These are phyloP conservation scores for Xestia sexstrigata DNA, from an alignment of 2,888 invertebrate genomes.

Conservation along the genomic window DNA sequence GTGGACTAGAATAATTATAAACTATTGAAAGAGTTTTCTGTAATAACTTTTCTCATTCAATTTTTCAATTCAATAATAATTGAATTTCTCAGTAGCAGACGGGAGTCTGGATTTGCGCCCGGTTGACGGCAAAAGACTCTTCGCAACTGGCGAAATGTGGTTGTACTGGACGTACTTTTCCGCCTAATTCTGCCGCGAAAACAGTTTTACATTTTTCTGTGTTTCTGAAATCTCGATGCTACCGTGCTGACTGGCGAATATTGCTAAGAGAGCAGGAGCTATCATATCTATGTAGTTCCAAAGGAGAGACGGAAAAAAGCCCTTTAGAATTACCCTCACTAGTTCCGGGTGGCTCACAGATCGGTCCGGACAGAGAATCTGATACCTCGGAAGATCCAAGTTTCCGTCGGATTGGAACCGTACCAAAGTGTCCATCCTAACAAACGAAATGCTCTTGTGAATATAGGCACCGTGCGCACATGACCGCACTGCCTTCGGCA, in stretches of 20 bases:
- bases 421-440: not conserved
- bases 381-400: not conserved
- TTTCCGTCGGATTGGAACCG: not conserved
- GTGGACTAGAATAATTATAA: slow-evolving; percentile 3
- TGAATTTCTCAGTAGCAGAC: not conserved
- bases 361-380: not conserved
- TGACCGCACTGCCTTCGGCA: slow-evolving; percentile 23
- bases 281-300: not conserved
- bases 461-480: not conserved
- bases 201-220: not conserved
- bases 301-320: not conserved
- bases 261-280: not conserved
- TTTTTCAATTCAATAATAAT: not conserved
- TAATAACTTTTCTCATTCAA: not conserved
- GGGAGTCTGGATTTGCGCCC: not conserved
- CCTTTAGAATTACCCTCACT: not conserved
- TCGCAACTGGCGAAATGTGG: not conserved
- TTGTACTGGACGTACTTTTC: not conserved
- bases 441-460: not conserved
- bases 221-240: not conserved
- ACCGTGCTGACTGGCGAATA: not conserved
- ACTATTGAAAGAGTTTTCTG: not conserved
- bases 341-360: not conserved
- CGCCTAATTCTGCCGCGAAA: not conserved
- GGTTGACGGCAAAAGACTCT: not conserved